Evolutionary conservation across 2,797 vertebrate genomes (phyloP), one percentile per base, ranked within the genome.

Genomic region (Mormyrops attenuatus): DNA sequence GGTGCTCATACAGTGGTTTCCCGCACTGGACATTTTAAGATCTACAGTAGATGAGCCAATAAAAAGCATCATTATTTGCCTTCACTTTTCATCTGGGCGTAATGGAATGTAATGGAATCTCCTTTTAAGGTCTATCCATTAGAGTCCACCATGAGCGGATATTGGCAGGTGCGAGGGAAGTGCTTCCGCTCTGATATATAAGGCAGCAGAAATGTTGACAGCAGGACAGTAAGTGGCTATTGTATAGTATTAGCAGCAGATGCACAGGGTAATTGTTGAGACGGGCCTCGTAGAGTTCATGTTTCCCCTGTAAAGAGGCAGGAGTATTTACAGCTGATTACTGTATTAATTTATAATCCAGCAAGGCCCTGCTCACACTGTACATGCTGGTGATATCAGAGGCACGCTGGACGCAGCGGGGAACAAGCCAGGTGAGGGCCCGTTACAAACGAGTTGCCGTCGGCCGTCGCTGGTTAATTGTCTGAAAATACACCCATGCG

Each of bases 341-440:
- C 92, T 91, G 92, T 94, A 94, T 95, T 96, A 95, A 96, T 96
- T 96, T 95, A 96, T 94, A 94, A 90, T 88, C 94, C 92, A 94
- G 95, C 95, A 95, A 95, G 95, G 95, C 95, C 41, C 92, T 93
- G 91, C 91, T 92, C 92, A 93, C 88, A 89, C 49, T 30, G 63
- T 17, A 55, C 3, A 88, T 88, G n/a, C 52, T n/a, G 86, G 44
- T 34, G 69, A 60, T 82, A n/a, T 60, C 52, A 57, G 22, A 63
- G 52, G 50, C 87, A 13, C 15, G 0, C 22, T 11, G 49, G 84
- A 85, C 6, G 30, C 13, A 87, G 11, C 13, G 3, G 8, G 38
- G 9, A 15, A 50, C 2, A 3, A 85, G 73, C 15, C 8, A 57
- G 49, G 49, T 49, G 47, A 49, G 26, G 15, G 3, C 53, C 44